Evolutionary conservation across 1,140 invertebrate species (phyloP).

Genomic region (Aphelenchoides fujianensis): DNA sequence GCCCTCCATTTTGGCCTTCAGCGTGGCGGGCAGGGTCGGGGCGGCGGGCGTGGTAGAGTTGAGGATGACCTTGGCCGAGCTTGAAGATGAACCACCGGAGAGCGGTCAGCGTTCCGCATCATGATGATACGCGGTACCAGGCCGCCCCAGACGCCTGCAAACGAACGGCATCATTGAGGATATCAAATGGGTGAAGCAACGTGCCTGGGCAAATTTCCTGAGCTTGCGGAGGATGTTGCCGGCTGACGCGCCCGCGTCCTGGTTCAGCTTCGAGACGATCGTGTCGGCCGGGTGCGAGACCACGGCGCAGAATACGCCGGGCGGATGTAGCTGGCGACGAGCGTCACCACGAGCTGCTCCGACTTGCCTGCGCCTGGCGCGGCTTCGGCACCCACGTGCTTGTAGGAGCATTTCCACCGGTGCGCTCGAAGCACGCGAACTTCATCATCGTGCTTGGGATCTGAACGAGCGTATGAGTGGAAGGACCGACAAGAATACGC

Average conservation of each 20-base stretch:
- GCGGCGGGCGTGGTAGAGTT: constrained; percentile 91
- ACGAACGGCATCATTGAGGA: not conserved
- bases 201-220: constrained; percentile 71
- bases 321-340: constrained; percentile 97
- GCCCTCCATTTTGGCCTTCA: constrained; percentile 67
- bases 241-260: constrained; percentile 79
- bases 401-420: constrained; percentile 89
- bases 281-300: constrained; percentile 99
- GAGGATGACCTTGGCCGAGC: constrained; percentile 69
- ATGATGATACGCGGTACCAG: constrained; percentile 94
- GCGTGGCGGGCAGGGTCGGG: constrained; percentile 92
- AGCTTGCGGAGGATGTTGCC: constrained; percentile 73
- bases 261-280: constrained; percentile 96
- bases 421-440: constrained; percentile 98
- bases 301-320: constrained; percentile 98
- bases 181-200: no score
- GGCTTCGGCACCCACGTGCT: constrained; percentile 89
- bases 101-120: constrained; percentile 98
- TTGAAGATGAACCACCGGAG: constrained; percentile 99
- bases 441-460: constrained; percentile 99
- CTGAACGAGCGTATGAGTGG: no score
- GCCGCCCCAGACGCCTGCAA: constrained; percentile 85
- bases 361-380: constrained; percentile 82
- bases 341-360: constrained; percentile 93
- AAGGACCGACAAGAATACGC: no score